Conservation (phyloP, 2,888 invertebrate species). For the Drosophila ochracea region DNA sequence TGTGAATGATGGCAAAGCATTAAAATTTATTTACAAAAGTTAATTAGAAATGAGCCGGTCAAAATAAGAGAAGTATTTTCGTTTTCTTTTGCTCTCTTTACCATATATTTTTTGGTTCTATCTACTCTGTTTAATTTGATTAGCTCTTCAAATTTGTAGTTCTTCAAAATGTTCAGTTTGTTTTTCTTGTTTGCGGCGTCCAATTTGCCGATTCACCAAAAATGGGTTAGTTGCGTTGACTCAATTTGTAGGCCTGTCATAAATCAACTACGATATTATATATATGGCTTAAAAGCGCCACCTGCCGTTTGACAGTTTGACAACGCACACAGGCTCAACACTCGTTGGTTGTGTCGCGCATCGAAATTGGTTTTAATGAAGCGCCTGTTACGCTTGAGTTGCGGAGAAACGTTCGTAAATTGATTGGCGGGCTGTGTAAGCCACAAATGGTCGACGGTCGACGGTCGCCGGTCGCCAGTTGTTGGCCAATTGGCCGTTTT, state of each 20-base stretch:
- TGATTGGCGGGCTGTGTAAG: constrained; percentile 58
- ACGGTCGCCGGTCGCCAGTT: constrained; percentile 1
- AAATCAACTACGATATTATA: constrained; percentile 1
- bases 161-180: neutral
- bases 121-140: neutral
- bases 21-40: neutral
- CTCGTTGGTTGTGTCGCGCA: constrained; percentile 41
- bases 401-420: constrained; percentile 34
- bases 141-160: neutral
- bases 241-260: neutral
- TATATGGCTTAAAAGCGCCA: neutral
- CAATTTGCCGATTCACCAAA: neutral
- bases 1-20: neutral
- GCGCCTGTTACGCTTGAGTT: constrained; percentile 54
- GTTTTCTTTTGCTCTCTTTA: neutral
- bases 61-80: neutral
- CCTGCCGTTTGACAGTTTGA: constrained; percentile 19
- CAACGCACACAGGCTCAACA: neutral
- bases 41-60: neutral
- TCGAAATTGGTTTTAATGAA: constrained; percentile 74
- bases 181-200: neutral
- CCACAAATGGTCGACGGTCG: constrained; percentile 49
- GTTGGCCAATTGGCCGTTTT: constrained; percentile 15
- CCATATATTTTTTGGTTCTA: fast-evolving
- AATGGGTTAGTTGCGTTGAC: constrained; percentile 1